A percentile compares a stretch with the other conserved stretches of the same genome.
These are phyloP conservation scores for Laothoe populi DNA, from an alignment of 2,888 invertebrate species.

Conservation along the genomic window DNA sequence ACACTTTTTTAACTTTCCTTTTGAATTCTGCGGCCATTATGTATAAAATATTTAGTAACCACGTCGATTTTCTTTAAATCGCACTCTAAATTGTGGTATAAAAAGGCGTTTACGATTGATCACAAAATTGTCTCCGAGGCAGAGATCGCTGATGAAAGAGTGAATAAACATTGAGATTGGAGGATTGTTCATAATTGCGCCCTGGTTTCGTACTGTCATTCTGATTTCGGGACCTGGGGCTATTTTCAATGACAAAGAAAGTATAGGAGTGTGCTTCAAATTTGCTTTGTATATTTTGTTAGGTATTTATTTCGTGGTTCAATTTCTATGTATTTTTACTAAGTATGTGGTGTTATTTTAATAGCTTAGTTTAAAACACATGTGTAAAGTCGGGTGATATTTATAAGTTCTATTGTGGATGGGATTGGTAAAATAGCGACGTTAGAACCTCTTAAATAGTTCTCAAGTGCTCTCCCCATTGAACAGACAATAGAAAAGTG, in stretches of 20 bases:
- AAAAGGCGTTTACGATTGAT: constrained; percentile 59
- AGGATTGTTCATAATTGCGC: constrained; percentile 76
- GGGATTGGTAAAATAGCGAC: too few species aligned
- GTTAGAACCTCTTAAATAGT: too few species aligned
- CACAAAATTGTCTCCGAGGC: constrained; percentile 61
- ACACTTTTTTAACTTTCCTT: too few species aligned
- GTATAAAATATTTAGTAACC: not conserved
- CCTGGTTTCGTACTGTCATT: constrained; percentile 39
- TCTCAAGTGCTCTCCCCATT: too few species aligned
- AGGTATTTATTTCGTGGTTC: not conserved
- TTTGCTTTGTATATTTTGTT: not conserved
- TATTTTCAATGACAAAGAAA: not conserved
- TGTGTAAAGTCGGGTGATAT: too few species aligned
- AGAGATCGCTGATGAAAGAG: constrained; percentile 63
- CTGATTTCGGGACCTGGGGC: not conserved
- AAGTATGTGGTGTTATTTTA: too few species aligned
- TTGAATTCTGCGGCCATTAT: not conserved
- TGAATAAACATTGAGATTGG: constrained; percentile 68
- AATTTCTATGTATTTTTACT: too few species aligned
- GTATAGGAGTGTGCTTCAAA: not conserved
- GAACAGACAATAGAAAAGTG: too few species aligned
- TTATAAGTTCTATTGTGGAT: too few species aligned
- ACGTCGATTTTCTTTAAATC: constrained; percentile 10
- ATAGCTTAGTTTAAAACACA: too few species aligned
- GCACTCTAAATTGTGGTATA: constrained; percentile 37